Conservation (phyloP, 2,113 vertebrate genomes). For the Bubo bubo region DNA sequence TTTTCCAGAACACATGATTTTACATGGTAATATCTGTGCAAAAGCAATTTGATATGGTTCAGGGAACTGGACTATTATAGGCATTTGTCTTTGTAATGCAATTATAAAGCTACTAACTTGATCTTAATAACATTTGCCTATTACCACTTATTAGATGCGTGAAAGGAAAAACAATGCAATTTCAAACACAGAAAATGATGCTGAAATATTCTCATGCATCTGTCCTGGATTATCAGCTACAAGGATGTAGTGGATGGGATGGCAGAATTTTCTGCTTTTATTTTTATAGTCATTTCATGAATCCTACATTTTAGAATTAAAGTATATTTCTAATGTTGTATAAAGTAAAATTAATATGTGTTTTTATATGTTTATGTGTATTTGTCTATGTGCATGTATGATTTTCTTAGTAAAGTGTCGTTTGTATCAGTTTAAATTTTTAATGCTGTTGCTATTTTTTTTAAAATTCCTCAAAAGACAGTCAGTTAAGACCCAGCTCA, state of each 20-base stretch:
- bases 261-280: not conserved
- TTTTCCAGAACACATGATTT: conserved; percentile 51
- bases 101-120: conserved; percentile 65
- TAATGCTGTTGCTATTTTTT: not conserved
- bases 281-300: not conserved
- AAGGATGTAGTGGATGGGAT: not conserved
- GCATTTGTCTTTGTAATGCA: conserved; percentile 69
- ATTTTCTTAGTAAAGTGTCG: not conserved
- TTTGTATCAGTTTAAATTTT: not conserved
- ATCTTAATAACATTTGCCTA: conserved; percentile 64
- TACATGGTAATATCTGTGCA: conserved; percentile 47
- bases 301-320: conserved; percentile 26
- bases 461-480: not conserved
- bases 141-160: conserved; percentile 33
- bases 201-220: not conserved
- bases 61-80: conserved; percentile 37
- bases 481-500: not conserved
- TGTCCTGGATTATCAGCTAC: not conserved
- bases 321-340: not conserved
- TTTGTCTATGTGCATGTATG: not conserved
- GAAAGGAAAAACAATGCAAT: conserved; percentile 54
- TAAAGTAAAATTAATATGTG: not conserved
- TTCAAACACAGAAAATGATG: conserved; percentile 28
- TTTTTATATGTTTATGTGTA: not conserved
- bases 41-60: conserved; percentile 60